Conservation (phyloP, 2,113 vertebrate species). For the Eulemur macaco region DNA sequence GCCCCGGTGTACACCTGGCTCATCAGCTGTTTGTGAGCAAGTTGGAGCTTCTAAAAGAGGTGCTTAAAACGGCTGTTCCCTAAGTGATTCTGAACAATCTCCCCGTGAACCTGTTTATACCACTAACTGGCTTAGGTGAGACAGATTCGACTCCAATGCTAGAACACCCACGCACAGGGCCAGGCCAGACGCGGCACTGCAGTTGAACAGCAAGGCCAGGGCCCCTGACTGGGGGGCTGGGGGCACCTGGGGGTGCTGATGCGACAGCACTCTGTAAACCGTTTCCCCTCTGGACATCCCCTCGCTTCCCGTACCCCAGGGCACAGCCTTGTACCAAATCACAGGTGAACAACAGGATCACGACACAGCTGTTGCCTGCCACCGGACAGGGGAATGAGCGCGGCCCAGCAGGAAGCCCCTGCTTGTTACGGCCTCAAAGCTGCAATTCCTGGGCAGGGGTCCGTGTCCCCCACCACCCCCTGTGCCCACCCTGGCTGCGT, state of each 20-base stretch:
- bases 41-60: accelerated
- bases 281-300: accelerated
- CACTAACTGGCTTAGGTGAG: not conserved
- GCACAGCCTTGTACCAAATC: accelerated
- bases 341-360: accelerated
- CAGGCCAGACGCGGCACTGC: accelerated
- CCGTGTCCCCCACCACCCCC: not conserved
- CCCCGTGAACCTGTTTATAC: accelerated
- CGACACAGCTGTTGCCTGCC: too few relatives aligned
- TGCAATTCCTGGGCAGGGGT: not conserved
- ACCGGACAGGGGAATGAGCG: not conserved
- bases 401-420: not conserved
- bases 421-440: not conserved
- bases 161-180: not conserved
- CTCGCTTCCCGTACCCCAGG: not conserved
- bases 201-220: not conserved
- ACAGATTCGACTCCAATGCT: accelerated
- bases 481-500: accelerated
- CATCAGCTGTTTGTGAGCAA: not conserved
- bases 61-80: accelerated
- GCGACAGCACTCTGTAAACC: accelerated
- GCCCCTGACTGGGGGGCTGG: accelerated
- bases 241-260: accelerated
- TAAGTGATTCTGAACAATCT: accelerated
- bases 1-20: accelerated